Percentiles rank a stretch among this genome's conserved stretches.
These are phyloP conservation scores for Natrix natrix DNA, from an alignment of 2,797 vertebrate species.

Conservation along the genomic window DNA sequence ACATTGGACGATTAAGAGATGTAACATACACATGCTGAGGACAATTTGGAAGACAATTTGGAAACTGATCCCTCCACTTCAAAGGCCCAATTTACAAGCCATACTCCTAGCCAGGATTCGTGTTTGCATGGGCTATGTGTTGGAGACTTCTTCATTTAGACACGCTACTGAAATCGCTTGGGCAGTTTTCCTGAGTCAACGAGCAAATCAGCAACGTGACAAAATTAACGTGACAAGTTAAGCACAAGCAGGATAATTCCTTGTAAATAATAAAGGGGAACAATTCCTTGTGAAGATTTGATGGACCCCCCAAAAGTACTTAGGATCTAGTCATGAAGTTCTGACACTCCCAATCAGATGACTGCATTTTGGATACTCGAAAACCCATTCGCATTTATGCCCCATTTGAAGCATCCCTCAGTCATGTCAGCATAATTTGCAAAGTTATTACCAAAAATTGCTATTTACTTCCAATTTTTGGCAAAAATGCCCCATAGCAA, in stretches of 20 bases:
- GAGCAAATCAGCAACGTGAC: neutral
- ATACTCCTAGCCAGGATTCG: accelerated
- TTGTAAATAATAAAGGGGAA: neutral
- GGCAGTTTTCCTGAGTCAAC: slow-evolving; percentile 18
- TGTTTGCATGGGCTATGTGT: neutral
- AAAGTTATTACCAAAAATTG: neutral
- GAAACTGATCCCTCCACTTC: neutral
- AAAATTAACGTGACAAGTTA: neutral
- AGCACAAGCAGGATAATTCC: neutral
- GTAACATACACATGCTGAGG: slow-evolving; percentile 8
- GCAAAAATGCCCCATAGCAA: neutral
- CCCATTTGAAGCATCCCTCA: neutral
- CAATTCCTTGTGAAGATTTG: neutral
- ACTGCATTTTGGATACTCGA: neutral
- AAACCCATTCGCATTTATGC: neutral
- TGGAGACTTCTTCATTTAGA: neutral
- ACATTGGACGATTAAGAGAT: neutral
- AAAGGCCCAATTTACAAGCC: neutral
- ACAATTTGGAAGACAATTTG: slow-evolving; percentile 11
- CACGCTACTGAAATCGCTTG: neutral
- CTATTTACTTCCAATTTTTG: neutral
- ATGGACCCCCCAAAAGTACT: neutral
- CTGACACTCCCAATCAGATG: neutral
- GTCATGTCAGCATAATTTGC: neutral
- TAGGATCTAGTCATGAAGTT: neutral